Evolutionary conservation across 2,888 invertebrate genomes (phyloP).

Genomic region (Drosophila siamana): DNA sequence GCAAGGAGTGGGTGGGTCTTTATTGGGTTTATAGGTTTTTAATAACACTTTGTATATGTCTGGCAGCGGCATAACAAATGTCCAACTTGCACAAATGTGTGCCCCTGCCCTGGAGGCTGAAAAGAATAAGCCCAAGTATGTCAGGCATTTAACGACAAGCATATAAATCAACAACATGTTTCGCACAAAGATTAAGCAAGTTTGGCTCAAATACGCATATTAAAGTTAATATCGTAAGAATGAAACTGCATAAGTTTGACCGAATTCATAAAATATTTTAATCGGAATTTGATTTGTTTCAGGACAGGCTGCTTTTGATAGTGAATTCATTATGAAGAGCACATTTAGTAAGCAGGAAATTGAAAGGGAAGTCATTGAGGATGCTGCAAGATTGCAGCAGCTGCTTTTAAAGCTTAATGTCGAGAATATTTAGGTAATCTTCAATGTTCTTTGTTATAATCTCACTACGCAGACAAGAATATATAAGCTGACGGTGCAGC

Average conservation of each 20-base stretch:
- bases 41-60: slow-evolving; percentile 69
- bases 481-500: slow-evolving; percentile 37
- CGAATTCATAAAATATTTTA: slow-evolving; percentile 15
- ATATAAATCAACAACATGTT: slow-evolving; percentile 43
- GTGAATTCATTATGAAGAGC: not conserved
- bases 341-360: not conserved
- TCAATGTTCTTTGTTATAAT: not conserved
- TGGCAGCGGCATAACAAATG: slow-evolving; percentile 34
- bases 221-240: slow-evolving; percentile 26
- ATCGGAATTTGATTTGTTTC: not conserved
- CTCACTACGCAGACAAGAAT: no score
- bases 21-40: slow-evolving; percentile 67
- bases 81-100: slow-evolving; percentile 26
- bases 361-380: no score
- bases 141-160: slow-evolving; percentile 61
- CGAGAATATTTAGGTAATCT: not conserved
- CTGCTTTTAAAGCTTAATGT: no score
- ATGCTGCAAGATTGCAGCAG: no score
- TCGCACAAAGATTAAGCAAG: slow-evolving; percentile 51
- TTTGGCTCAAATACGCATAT: slow-evolving; percentile 13
- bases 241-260: not conserved
- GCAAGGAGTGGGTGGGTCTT: not conserved
- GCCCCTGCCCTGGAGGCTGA: slow-evolving; percentile 9
- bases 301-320: not conserved
- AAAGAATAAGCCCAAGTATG: slow-evolving; percentile 50